Conservation (phyloP, 2,888 invertebrate species). For the Andrena dorsata region DNA sequence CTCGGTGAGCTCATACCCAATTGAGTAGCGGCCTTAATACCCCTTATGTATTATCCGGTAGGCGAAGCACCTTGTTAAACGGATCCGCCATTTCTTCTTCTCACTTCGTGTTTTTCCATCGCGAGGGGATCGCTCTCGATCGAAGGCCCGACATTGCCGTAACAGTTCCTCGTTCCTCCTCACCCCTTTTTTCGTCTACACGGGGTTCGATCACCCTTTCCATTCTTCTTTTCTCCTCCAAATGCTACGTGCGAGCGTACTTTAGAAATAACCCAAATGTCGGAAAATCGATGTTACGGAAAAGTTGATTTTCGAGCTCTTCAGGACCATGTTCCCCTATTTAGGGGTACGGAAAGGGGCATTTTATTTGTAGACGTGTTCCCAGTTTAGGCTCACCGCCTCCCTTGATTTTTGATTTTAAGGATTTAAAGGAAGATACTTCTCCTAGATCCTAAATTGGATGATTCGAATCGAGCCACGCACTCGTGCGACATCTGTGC, state of each 20-base stretch:
- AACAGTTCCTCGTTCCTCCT: slow-evolving; percentile 29
- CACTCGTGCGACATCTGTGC: neutral
- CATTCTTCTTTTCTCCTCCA: neutral
- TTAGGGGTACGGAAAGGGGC: neutral
- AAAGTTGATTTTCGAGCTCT: too few species aligned
- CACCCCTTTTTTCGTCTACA: neutral
- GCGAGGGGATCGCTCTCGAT: slow-evolving; percentile 47
- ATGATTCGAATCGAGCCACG: neutral
- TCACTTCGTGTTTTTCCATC: slow-evolving; percentile 60
- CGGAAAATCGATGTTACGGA: too few species aligned
- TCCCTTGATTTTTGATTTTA: neutral
- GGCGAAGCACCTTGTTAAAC: slow-evolving; percentile 72
- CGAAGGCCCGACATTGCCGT: slow-evolving; percentile 59
- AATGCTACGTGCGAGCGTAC: neutral
- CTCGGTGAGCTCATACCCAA: slow-evolving; percentile 76
- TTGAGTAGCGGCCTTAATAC: slow-evolving; percentile 78
- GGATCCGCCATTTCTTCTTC: slow-evolving; percentile 68
- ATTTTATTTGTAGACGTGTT: neutral
- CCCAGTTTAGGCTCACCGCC: too few species aligned
- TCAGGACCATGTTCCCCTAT: neutral
- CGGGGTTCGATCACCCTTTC: neutral
- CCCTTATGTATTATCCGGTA: slow-evolving; percentile 78
- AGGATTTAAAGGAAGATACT: neutral
- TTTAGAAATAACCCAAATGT: too few species aligned
- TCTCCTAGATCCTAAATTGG: neutral